These are phyloP conservation scores for Theristus sp. DNA, from an alignment of 2,888 invertebrate species.

Conservation along the genomic window DNA sequence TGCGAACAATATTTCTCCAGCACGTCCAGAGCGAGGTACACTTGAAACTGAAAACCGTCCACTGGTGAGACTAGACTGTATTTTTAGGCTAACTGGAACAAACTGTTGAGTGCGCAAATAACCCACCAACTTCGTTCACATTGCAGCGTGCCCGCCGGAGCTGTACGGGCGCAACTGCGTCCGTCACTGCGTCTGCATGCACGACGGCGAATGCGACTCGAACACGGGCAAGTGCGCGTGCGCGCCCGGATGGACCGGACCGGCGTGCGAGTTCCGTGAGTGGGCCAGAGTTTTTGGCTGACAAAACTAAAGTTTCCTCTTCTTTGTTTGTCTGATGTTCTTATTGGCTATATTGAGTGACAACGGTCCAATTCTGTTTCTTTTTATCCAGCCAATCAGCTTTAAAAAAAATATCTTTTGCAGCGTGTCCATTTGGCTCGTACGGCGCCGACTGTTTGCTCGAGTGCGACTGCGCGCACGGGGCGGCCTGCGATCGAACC, in stretches of 20 bases:
- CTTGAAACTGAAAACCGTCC: too few species aligned
- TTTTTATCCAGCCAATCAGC: too few species aligned
- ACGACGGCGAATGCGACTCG: slow-evolving; percentile 34
- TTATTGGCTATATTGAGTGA: not conserved
- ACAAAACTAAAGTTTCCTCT: not conserved
- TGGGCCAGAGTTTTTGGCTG: not conserved
- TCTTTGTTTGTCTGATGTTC: not conserved
- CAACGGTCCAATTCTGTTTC: too few species aligned
- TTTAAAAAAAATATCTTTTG: not conserved
- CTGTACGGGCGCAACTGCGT: slow-evolving; percentile 34
- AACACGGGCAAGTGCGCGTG: slow-evolving; percentile 50
- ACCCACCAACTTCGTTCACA: not conserved
- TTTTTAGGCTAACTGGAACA: too few species aligned
- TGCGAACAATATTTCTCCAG: too few species aligned
- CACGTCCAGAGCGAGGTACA: too few species aligned
- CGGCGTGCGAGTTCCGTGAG: slow-evolving; percentile 26
- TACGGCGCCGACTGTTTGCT: slow-evolving; percentile 18
- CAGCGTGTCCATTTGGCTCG: slow-evolving; percentile 20
- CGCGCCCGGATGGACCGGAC: slow-evolving; percentile 28
- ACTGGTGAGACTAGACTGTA: too few species aligned
- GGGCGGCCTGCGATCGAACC: slow-evolving; percentile 21
- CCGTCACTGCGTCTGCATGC: slow-evolving; percentile 32
- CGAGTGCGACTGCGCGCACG: slow-evolving; percentile 24
- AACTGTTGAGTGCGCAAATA: slow-evolving; percentile 12
- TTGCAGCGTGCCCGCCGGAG: slow-evolving; percentile 30